Percentiles rank a stretch among this genome's conserved stretches.
Evolutionary conservation across 2,888 invertebrate genomes (phyloP).

Genomic region (Sesia bembeciformis): DNA sequence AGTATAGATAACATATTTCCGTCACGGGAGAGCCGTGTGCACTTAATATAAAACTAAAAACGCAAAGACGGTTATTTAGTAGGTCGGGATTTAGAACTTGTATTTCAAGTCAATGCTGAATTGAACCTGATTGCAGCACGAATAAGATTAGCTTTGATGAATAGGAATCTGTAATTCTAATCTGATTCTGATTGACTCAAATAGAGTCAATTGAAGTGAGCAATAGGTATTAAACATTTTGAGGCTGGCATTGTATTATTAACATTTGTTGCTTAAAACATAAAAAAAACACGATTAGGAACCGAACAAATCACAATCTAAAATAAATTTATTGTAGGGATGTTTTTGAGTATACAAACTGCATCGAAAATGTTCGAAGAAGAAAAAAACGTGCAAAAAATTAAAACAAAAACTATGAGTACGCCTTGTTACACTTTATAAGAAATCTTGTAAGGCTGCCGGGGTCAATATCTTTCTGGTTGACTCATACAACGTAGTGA

Average conservation of each 20-base stretch:
- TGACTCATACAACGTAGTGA: too few relatives aligned
- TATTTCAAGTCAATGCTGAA: constrained; percentile 1
- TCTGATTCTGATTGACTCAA: background rate
- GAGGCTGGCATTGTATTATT: background rate
- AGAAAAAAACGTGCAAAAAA: too few relatives aligned
- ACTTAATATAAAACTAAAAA: background rate
- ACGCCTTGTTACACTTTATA: too few relatives aligned
- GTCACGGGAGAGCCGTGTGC: background rate
- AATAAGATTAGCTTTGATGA: background rate
- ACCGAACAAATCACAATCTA: too few relatives aligned
- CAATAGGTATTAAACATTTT: background rate
- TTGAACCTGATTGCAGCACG: background rate
- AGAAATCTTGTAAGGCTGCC: too few relatives aligned
- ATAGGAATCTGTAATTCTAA: background rate
- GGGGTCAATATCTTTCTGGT: too few relatives aligned
- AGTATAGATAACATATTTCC: too few relatives aligned
- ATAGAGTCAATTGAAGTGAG: background rate
- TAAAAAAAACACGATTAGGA: too few relatives aligned
- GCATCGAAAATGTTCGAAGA: too few relatives aligned
- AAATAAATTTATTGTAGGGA: too few relatives aligned
- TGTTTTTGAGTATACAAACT: too few relatives aligned
- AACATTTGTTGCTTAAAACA: background rate
- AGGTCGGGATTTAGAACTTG: background rate
- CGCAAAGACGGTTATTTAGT: background rate
- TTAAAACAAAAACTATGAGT: too few relatives aligned